phyloP scores from a whole-genome alignment of 1,140 invertebrate genomes.

The Pygmarrhopalites habei region DNA sequence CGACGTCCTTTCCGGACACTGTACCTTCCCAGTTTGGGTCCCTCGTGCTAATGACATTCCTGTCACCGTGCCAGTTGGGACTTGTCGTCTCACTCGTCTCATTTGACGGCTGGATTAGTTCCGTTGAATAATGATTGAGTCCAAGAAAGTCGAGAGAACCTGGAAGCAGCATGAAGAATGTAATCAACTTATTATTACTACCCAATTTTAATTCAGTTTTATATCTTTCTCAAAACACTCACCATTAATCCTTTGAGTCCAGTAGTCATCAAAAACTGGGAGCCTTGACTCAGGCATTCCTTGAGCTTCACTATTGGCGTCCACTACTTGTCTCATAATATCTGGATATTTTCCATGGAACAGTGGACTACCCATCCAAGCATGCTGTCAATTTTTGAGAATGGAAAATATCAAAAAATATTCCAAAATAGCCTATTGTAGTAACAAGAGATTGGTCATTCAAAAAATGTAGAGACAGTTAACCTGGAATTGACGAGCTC shows the following conservation, averaged over 20 bases:
- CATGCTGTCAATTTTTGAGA: constrained; percentile 39
- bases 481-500: constrained; percentile 32
- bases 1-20: constrained; percentile 34
- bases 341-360: constrained; percentile 49
- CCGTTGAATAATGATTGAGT: constrained; percentile 30
- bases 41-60: neutral
- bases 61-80: constrained; percentile 14
- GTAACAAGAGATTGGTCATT: too few species aligned
- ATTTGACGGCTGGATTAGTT: constrained; percentile 1
- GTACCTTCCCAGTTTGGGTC: constrained; percentile 14
- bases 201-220: too few species aligned
- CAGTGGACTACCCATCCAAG: constrained; percentile 58
- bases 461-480: too few species aligned
- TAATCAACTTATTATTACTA: neutral
- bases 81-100: neutral
- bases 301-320: constrained; percentile 27
- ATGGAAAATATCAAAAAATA: neutral
- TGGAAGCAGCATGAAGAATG: neutral
- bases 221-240: too few species aligned
- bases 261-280: constrained; percentile 38
- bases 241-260: constrained; percentile 48
- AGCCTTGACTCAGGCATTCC: constrained; percentile 31
- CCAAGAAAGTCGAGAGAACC: constrained; percentile 31
- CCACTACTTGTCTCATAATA: constrained; percentile 38
- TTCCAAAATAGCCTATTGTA: too few species aligned